A percentile compares a stretch with the other conserved stretches of the same genome.
These are phyloP conservation scores for Oreochromis niloticus DNA, from an alignment of 2,113 vertebrate species.

Conservation along the genomic window DNA sequence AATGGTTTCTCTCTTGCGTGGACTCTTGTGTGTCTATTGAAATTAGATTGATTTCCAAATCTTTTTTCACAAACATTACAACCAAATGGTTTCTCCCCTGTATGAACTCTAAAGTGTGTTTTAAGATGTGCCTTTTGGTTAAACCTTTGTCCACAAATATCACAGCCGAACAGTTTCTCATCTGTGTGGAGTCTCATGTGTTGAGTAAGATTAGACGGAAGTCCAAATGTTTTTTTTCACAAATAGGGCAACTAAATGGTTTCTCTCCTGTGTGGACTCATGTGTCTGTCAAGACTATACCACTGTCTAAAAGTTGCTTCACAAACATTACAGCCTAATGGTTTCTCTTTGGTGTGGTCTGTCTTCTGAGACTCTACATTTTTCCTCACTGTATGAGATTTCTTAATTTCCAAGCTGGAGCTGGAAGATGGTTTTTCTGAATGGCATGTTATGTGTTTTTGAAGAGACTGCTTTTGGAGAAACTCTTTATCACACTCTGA, in stretches of 20 bases:
- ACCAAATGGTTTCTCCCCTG: neutral
- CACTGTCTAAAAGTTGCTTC: neutral
- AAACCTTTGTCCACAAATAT: neutral
- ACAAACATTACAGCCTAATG: neutral
- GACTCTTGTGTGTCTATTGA: neutral
- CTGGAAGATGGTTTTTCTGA: fast-evolving
- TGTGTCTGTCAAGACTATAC: neutral
- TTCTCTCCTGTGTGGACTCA: neutral
- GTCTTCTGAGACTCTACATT: no score
- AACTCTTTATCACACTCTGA: neutral
- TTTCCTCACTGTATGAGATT: neutral
- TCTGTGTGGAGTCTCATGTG: neutral
- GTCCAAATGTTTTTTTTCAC: neutral
- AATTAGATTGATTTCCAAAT: neutral
- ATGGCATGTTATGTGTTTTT: neutral
- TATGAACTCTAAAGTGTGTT: neutral
- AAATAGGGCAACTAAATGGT: fast-evolving
- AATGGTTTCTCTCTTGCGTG: neutral
- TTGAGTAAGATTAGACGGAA: neutral
- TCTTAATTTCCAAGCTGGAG: neutral
- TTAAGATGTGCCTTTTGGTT: neutral
- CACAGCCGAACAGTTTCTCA: neutral
- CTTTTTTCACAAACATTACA: no score
- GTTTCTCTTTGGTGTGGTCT: neutral
- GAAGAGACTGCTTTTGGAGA: neutral